Percentiles rank a stretch among this genome's conserved stretches.
Evolutionary conservation across 2,888 invertebrate genomes (phyloP).

Genomic region (Meteorus cinctellus): DNA sequence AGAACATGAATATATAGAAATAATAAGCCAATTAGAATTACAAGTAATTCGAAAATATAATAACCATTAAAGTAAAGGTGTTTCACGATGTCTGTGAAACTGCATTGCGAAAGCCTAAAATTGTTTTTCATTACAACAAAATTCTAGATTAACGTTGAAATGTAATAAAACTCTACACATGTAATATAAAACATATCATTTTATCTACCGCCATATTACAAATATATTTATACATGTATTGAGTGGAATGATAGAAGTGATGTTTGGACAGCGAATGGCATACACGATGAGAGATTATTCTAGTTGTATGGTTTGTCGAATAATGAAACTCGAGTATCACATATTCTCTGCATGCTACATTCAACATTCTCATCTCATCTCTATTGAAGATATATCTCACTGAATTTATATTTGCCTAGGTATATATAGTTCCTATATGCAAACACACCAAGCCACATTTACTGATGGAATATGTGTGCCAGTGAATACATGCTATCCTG

Average conservation of each 20-base stretch:
- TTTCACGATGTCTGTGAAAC: no score
- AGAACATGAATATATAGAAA: no score
- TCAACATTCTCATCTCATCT: conserved; percentile 6
- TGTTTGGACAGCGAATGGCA: conserved; percentile 13
- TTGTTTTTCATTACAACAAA: no score
- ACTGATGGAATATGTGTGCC: conserved; percentile 17
- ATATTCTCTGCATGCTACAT: conserved; percentile 18
- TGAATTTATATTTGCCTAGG: not conserved
- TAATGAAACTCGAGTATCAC: conserved; percentile 32
- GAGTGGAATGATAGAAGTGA: not conserved
- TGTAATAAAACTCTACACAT: not conserved
- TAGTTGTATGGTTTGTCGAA: conserved; percentile 7
- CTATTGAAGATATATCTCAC: conserved; percentile 8
- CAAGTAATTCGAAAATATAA: no score
- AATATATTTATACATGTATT: not conserved
- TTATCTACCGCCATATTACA: not conserved
- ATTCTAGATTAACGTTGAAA: no score
- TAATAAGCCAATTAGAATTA: no score
- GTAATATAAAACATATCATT: not conserved
- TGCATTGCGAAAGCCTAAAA: no score
- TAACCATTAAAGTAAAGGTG: no score
- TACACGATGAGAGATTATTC: not conserved
- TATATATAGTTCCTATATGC: conserved; percentile 19
- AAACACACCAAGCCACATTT: not conserved
- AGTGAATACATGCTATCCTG: conserved; percentile 30